A percentile compares a stretch with the other conserved stretches of the same genome.
Evolutionary conservation across 23 tunicate species (phyloP).

Genomic region (Clavelina lepadiformis): DNA sequence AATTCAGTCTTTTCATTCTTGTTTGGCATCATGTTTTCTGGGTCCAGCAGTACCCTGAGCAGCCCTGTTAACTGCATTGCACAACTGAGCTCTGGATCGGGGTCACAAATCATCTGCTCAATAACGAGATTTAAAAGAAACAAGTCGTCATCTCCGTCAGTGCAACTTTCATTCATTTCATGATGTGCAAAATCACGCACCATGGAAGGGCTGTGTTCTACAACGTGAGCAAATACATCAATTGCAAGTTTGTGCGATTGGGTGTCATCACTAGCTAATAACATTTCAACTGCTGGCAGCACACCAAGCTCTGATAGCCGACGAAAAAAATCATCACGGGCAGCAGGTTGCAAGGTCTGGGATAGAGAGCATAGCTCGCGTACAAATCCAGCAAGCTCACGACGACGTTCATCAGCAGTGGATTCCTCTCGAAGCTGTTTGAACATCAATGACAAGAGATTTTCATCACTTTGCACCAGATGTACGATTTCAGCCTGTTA

Average conservation of each 20-base stretch:
- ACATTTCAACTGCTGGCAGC: constrained; percentile 52
- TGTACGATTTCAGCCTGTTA: constrained; percentile 87
- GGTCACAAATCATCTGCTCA: constrained; percentile 94
- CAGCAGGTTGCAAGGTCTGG: constrained; percentile 70
- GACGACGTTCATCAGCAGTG: constrained; percentile 22
- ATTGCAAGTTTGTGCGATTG: constrained; percentile 60
- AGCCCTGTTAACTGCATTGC: constrained; percentile 79
- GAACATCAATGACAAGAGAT: constrained; percentile 48
- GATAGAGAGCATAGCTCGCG: constrained; percentile 74
- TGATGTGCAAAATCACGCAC: constrained; percentile 80
- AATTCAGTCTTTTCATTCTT: constrained; percentile 92
- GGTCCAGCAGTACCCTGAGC: constrained; percentile 75
- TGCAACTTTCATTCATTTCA: constrained; percentile 37
- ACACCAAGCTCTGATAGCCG: constrained; percentile 59
- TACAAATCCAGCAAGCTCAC: constrained; percentile 83
- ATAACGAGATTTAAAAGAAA: constrained; percentile 76
- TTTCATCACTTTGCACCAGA: constrained; percentile 57
- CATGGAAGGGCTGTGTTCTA: constrained; percentile 94
- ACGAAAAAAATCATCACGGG: constrained; percentile 70
- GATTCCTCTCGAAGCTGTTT: constrained; percentile 68
- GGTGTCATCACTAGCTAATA: constrained; percentile 59
- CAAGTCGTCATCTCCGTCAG: constrained; percentile 56
- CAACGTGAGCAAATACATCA: constrained; percentile 82
- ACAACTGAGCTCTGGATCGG: constrained; percentile 85
- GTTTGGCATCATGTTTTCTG: constrained; percentile 96